These are phyloP conservation scores for Nomada ruficornis DNA, from an alignment of 2,888 invertebrate species.

Conservation along the genomic window DNA sequence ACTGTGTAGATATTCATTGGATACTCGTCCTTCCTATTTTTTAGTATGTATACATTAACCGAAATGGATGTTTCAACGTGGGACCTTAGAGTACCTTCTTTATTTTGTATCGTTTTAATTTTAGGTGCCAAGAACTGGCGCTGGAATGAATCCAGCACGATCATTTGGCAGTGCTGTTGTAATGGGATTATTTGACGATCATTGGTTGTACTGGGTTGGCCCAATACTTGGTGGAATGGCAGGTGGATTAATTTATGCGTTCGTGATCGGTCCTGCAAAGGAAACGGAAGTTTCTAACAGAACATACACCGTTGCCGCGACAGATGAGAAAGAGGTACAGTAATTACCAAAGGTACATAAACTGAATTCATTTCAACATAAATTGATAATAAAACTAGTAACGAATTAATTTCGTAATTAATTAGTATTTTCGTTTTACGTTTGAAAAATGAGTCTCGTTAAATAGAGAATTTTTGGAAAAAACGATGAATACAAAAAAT, in stretches of 20 bases:
- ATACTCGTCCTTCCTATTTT: too few relatives aligned
- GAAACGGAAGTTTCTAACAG: conserved; percentile 76
- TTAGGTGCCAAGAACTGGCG: conserved; percentile 89
- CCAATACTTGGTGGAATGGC: conserved; percentile 92
- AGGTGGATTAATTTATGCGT: conserved; percentile 91
- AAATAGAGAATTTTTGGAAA: too few relatives aligned
- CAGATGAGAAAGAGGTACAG: conserved; percentile 84
- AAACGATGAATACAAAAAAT: too few relatives aligned
- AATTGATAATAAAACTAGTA: neutral
- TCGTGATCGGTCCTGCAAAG: conserved; percentile 83
- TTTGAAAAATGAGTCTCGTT: too few relatives aligned
- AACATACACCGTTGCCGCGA: conserved; percentile 82
- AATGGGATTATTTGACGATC: conserved; percentile 89
- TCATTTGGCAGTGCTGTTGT: conserved; percentile 95
- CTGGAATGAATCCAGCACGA: conserved; percentile 97
- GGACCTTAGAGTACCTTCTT: neutral
- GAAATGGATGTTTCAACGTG: neutral
- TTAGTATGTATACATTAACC: too few relatives aligned
- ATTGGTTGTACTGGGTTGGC: conserved; percentile 97
- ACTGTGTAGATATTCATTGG: too few relatives aligned
- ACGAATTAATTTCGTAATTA: too few relatives aligned
- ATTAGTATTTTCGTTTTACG: too few relatives aligned
- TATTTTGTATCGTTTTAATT: neutral
- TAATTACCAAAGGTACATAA: conserved; percentile 48
- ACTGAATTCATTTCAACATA: neutral